Percentiles rank a stretch among this genome's conserved stretches.
These are phyloP conservation scores for Cathartes aura DNA, from an alignment of 2,113 vertebrate genomes.

Conservation along the genomic window DNA sequence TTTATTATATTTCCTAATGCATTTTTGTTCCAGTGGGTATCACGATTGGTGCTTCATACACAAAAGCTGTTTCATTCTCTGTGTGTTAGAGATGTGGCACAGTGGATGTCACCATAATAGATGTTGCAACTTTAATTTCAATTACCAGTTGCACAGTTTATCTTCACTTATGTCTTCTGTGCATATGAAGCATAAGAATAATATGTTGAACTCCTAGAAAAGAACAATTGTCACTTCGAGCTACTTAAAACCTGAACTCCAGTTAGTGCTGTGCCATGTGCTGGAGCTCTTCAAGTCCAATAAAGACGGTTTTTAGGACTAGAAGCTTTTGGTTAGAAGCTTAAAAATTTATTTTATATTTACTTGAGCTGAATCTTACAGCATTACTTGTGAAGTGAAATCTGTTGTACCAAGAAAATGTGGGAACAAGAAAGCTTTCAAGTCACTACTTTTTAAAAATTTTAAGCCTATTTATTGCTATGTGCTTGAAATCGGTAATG, in stretches of 20 bases:
- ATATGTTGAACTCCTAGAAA: neutral
- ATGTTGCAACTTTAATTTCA: constrained; percentile 38
- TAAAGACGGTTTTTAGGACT: neutral
- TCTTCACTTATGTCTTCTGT: constrained; percentile 47
- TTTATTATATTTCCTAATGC: constrained; percentile 24
- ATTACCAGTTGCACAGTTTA: constrained; percentile 25
- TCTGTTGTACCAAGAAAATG: constrained; percentile 36
- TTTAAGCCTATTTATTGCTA: constrained; percentile 21
- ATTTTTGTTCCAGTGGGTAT: neutral
- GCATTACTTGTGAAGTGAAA: constrained; percentile 31
- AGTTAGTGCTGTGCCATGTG: accelerated
- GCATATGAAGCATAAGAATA: constrained; percentile 9
- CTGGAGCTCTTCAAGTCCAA: neutral
- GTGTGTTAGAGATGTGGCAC: neutral
- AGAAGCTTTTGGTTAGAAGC: neutral
- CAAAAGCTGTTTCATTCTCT: constrained; percentile 1
- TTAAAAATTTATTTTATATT: constrained; percentile 66
- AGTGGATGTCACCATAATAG: neutral
- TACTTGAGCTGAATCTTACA: constrained; percentile 38
- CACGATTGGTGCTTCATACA: neutral
- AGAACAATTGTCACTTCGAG: neutral
- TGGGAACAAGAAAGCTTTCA: constrained; percentile 34
- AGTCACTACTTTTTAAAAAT: neutral
- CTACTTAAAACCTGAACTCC: neutral
- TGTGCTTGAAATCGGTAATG: constrained; percentile 55